Conservation (phyloP, 2,888 invertebrate genomes). For the Tromatobia lineatoria region DNA sequence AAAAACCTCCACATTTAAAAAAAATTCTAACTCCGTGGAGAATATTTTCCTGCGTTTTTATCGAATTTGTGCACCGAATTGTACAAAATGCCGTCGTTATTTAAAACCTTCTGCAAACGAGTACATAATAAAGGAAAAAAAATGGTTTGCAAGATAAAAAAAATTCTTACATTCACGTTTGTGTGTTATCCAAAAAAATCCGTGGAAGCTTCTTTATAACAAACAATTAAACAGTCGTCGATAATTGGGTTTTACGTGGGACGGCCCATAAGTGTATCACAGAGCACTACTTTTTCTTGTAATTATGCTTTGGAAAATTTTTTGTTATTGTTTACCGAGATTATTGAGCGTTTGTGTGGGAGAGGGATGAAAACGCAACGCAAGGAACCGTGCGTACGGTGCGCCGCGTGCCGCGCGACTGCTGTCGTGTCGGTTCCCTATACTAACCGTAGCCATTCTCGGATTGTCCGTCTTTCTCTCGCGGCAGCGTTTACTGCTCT, state of each 20-base stretch:
- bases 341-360: constrained; percentile 6
- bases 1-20: too few relatives aligned
- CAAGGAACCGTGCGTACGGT: constrained; percentile 78
- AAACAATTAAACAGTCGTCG: constrained; percentile 6
- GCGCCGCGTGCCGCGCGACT: constrained; percentile 84
- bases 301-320: background rate
- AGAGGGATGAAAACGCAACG: constrained; percentile 65
- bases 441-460: constrained; percentile 57
- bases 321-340: constrained; percentile 33
- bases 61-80: too few relatives aligned
- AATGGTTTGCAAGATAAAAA: background rate
- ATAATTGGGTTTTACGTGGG: background rate
- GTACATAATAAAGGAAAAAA: background rate
- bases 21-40: too few relatives aligned
- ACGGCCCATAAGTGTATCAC: constrained; percentile 5
- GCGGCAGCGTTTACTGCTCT: constrained; percentile 57
- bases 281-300: constrained; percentile 18
- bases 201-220: constrained; percentile 25
- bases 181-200: constrained; percentile 56
- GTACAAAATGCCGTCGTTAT: too few relatives aligned
- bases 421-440: constrained; percentile 73
- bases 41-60: background rate
- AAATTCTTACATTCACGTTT: constrained; percentile 52
- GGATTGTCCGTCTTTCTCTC: constrained; percentile 50
- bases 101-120: too few relatives aligned